Conservation (phyloP, 1,140 invertebrate genomes). For the Drosophila punjabiensis region DNA sequence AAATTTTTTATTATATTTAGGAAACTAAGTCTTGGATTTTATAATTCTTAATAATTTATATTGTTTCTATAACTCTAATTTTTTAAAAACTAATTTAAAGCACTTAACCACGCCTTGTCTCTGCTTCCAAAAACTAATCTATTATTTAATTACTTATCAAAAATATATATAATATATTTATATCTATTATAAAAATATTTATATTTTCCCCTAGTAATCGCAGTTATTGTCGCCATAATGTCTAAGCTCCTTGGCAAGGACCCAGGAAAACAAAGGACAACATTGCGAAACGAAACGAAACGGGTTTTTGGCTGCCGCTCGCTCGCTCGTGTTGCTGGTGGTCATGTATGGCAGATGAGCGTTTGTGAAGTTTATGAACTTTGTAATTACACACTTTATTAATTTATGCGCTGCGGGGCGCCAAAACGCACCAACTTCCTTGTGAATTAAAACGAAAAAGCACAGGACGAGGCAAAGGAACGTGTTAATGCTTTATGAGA, state of each 20-base stretch:
- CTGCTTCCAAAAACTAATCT: neutral
- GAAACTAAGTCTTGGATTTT: neutral
- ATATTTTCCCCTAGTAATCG: neutral
- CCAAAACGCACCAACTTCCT: constrained; percentile 50
- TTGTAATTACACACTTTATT: constrained; percentile 84
- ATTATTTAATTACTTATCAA: neutral
- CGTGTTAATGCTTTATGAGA: constrained; percentile 73
- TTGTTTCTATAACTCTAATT: neutral
- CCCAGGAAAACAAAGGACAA: constrained; percentile 13
- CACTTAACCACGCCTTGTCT: too few relatives aligned
- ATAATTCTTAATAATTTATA: neutral
- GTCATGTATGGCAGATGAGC: constrained; percentile 72
- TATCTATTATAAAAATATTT: neutral
- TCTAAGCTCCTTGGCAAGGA: neutral
- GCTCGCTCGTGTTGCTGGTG: constrained; percentile 39
- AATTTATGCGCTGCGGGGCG: constrained; percentile 79
- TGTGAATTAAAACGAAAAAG: constrained; percentile 21
- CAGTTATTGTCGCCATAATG: neutral
- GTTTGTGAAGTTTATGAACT: constrained; percentile 79
- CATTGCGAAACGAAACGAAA: constrained; percentile 4
- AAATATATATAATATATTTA: neutral
- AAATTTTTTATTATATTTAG: neutral
- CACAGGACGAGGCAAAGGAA: constrained; percentile 44
- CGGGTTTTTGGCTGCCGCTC: constrained; percentile 10
- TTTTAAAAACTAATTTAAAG: neutral